Base-by-base conservation (phyloP, 2,113 vertebrate species). In the Megaceryle torquata region DNA sequence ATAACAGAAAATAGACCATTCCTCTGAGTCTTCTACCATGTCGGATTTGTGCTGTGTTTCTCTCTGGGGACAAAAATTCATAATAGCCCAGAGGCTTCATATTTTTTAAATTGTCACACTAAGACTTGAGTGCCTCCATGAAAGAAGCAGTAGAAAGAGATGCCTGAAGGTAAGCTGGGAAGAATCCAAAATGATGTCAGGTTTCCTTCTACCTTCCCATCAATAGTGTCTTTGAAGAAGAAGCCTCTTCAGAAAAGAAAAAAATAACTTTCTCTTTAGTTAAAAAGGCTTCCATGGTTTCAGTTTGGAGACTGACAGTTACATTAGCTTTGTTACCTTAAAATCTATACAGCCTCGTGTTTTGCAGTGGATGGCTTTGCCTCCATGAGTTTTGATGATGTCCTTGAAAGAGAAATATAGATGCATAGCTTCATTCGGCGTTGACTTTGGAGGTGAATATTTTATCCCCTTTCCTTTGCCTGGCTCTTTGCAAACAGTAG, bases 121-220 rank as follows among this genome's bases (percentile, higher is more conserved):
- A 88, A 91, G 89, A 80, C 76, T 96, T 88, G 91, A 89, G 80
- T 82, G 86, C 57, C 50, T 87, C 88, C 88, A 88, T 96, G 77
- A 95, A 97, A 96, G 86, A 83, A 84, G 75, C 85, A 91, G 78
- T 94, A 95, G 95, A 97, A 94, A 96, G 92, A 85, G 67, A 95
- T 50, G 91, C 91, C 90, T 91, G 89, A 87, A 96, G 96, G 89
- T 93, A 94, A 84, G 74, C 76, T 97, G 86, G 93, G 92, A 96
- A 94, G 96, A 96, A 96, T 97, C 96, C 96, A 96, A 89, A 95
- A 93, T 83, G 75, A 97, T 92, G 87, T 93, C 92, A 96, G 86
- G 83, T 95, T 97, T 95, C 81, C 91, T 97, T 95, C 93, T 96
- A 97, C 95, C 94, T 96, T 95, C 86, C 75, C 94, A 93, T 96